phyloP scores from a whole-genome alignment of 2,113 vertebrate genomes.

The Sorex araneus region DNA sequence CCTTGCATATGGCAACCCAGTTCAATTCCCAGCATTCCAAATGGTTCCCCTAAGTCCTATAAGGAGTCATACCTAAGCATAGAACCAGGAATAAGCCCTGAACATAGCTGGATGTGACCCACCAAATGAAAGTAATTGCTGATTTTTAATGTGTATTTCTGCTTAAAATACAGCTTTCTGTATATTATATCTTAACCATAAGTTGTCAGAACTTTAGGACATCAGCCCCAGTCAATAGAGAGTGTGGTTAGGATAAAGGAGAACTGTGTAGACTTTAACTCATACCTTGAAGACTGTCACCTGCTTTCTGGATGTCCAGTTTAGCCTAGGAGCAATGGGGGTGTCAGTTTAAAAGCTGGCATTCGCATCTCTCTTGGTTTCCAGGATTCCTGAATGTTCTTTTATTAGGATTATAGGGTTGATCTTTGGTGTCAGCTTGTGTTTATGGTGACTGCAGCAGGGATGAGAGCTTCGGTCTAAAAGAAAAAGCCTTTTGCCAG shows the following conservation, averaged over 20 bases:
- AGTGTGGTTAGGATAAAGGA: background rate
- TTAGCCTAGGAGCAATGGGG: slow-evolving; percentile 45
- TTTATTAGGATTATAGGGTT: slow-evolving; percentile 87
- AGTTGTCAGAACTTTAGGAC: slow-evolving; percentile 9
- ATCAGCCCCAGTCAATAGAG: background rate
- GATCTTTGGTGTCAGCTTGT: slow-evolving; percentile 86
- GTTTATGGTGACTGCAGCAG: slow-evolving; percentile 87
- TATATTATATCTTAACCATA: slow-evolving; percentile 56
- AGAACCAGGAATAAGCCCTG: background rate
- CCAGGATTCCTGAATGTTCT: slow-evolving; percentile 86
- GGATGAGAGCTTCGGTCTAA: slow-evolving; percentile 86
- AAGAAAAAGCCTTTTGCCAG: slow-evolving; percentile 86
- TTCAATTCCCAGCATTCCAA: too few species aligned
- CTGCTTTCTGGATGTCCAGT: background rate
- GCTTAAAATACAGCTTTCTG: slow-evolving; percentile 31
- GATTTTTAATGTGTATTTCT: slow-evolving; percentile 49
- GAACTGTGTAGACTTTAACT: background rate
- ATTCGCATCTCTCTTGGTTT: slow-evolving; percentile 82
- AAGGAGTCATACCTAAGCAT: too few species aligned
- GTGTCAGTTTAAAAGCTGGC: slow-evolving; percentile 83
- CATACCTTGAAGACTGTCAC: background rate
- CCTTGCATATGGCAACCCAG: too few species aligned
- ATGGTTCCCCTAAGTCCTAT: too few species aligned
- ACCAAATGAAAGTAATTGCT: background rate
- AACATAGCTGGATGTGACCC: background rate